Evolutionary conservation across 2,888 invertebrate species (phyloP), one percentile per base, ranked within the genome.

Genomic region (Catocala sponsa): DNA sequence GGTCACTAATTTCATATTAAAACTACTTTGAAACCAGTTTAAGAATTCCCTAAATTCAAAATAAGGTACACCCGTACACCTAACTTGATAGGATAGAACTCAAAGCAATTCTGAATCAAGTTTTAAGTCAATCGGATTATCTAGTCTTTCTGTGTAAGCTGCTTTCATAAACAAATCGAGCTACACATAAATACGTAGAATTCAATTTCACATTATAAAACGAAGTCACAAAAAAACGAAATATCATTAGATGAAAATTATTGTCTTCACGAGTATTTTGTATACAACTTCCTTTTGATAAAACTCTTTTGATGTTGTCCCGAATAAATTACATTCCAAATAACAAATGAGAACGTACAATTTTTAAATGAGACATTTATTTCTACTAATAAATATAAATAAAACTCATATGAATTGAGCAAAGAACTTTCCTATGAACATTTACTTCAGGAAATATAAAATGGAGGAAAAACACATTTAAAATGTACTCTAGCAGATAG

Each of bases 191-290:
- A 55, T 38, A 33, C 33, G 55, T 35, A 7, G 12, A 50, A 44
- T 50, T 35, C 12, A 47, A 52, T 53, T n/a, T 13, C n/a, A 32
- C 42, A 42, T 56, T 44, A 62, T 52, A 56, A 48, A 48, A 51
- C 33, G 12, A 48, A 53, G 44, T 55, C 25, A 42, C 32, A 52
- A 61, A 35, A 55, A 35, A 60, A 25, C 0, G 4, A 25, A 25
- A 25, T 55, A 60, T 60, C 50, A 60, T 61, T 55, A 47, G 42
- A 52, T 43, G 43, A 38, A 25, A 52, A 62, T 61, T 43, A 61
- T 61, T 56, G 61, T 62, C 53, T 56, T 46, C 15, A 10, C 12
- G 47, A 62, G 56, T 56, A 55, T 61, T 61, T 52, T 7, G 47
- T 51, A 55, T 12, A 47, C 60, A 60, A 44, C 13, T 32, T 50